Evolutionary conservation across 2,888 invertebrate genomes (phyloP).

Genomic region (Cantharis flavilabris): DNA sequence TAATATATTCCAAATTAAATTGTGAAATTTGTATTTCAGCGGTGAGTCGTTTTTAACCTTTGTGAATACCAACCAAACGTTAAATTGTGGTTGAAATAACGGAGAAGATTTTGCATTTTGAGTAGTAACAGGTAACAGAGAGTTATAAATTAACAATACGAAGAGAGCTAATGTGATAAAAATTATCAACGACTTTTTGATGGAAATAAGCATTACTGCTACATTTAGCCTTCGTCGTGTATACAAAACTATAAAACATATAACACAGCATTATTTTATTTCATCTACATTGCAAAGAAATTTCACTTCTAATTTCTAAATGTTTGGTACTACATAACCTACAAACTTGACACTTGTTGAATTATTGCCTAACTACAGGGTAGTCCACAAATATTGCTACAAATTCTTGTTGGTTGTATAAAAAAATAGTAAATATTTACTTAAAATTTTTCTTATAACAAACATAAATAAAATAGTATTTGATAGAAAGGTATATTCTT

Average conservation of each 20-base stretch:
- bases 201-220: background rate
- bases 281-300: background rate
- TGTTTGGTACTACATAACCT: background rate
- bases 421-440: background rate
- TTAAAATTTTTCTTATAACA: too few relatives aligned
- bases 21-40: slow-evolving; percentile 58
- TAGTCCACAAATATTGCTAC: background rate
- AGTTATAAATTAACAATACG: slow-evolving; percentile 3
- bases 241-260: background rate
- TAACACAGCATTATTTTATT: background rate
- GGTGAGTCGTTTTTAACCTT: slow-evolving; percentile 60
- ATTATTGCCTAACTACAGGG: background rate
- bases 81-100: slow-evolving; percentile 43
- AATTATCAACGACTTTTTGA: background rate
- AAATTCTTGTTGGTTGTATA: background rate
- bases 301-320: background rate
- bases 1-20: slow-evolving; percentile 58
- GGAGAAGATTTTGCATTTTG: background rate
- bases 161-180: background rate
- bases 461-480: too few relatives aligned
- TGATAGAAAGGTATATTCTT: too few relatives aligned
- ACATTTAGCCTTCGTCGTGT: background rate
- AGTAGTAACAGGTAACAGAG: background rate
- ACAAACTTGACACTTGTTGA: background rate
- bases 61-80: slow-evolving; percentile 64